A percentile compares a stretch with the other conserved stretches of the same genome.
phyloP scores from a whole-genome alignment of 2,113 vertebrate genomes.

The Tachysurus fulvidraco region DNA sequence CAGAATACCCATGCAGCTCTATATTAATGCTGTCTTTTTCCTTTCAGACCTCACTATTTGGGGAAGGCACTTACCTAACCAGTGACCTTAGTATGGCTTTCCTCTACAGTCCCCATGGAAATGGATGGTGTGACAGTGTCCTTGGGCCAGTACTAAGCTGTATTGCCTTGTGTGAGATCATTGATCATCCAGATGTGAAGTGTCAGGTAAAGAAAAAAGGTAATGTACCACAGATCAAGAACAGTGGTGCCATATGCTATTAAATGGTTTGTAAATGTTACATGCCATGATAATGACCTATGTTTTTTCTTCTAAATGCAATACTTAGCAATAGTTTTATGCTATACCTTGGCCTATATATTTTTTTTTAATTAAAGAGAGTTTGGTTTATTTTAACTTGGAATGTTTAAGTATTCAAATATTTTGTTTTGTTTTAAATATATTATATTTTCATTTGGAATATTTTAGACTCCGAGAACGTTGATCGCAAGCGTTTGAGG shows the following conservation, averaged over 20 bases:
- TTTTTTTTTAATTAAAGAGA: not conserved
- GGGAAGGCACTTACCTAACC: slow-evolving; percentile 96
- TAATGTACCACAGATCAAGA: slow-evolving; percentile 56
- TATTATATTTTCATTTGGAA: not conserved
- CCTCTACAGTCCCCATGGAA: slow-evolving; percentile 91
- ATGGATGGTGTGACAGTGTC: slow-evolving; percentile 82
- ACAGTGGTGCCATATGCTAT: too few species aligned
- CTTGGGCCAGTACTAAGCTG: slow-evolving; percentile 91
- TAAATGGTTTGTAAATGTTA: not conserved
- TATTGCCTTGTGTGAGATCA: slow-evolving; percentile 93
- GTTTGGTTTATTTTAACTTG: not conserved
- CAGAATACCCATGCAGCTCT: not conserved
- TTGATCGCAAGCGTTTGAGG: slow-evolving; percentile 87
- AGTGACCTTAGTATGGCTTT: slow-evolving; percentile 97
- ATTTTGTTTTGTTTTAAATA: not conserved
- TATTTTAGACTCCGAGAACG: slow-evolving; percentile 83
- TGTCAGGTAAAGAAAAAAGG: slow-evolving; percentile 95
- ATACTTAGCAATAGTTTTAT: not conserved
- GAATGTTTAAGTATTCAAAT: too few species aligned
- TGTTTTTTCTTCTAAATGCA: not conserved
- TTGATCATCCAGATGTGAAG: slow-evolving; percentile 97
- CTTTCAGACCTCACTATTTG: slow-evolving; percentile 91
- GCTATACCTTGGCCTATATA: not conserved
- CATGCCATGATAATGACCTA: not conserved
- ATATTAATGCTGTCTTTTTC: not conserved